Percentiles rank a stretch among this genome's conserved stretches.
phyloP scores from a whole-genome alignment of 1,140 invertebrate genomes.

The Drosophila bipectinata region DNA sequence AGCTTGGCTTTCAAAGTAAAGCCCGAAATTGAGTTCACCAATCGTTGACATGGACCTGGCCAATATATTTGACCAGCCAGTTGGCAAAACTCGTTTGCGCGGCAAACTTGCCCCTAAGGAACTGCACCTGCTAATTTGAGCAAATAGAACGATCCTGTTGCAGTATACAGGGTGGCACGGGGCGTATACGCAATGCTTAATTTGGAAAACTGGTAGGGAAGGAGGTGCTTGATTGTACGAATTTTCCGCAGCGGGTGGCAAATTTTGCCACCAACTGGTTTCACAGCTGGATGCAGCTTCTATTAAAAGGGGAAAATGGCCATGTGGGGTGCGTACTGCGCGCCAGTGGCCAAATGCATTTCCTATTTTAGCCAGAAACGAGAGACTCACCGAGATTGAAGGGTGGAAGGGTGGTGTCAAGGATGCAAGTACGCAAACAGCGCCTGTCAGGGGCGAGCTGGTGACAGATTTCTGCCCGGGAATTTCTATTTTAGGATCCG shows the following conservation, averaged over 20 bases:
- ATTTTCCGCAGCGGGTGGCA: constrained; percentile 29
- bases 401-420: constrained; percentile 1
- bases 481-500: constrained; percentile 49
- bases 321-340: not conserved
- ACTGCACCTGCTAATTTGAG: constrained; percentile 42
- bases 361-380: constrained; percentile 43
- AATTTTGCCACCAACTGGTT: constrained; percentile 30
- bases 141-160: constrained; percentile 22
- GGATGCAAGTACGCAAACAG: constrained; percentile 15
- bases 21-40: not conserved
- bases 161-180: constrained; percentile 17
- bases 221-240: constrained; percentile 19
- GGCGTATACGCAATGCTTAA: constrained; percentile 62
- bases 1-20: not conserved
- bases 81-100: not conserved
- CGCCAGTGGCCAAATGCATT: constrained; percentile 34
- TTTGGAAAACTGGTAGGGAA: not conserved
- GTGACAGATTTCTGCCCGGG: constrained; percentile 39
- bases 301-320: not conserved
- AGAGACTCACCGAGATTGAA: not conserved
- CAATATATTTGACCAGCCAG: constrained; percentile 6
- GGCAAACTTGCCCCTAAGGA: not conserved
- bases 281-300: constrained; percentile 17
- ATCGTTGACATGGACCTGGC: not conserved
- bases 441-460: constrained; percentile 22